A percentile compares a stretch with the other conserved stretches of the same genome.
These are phyloP conservation scores for Falco naumanni DNA, from an alignment of 2,797 vertebrate genomes.

Conservation along the genomic window DNA sequence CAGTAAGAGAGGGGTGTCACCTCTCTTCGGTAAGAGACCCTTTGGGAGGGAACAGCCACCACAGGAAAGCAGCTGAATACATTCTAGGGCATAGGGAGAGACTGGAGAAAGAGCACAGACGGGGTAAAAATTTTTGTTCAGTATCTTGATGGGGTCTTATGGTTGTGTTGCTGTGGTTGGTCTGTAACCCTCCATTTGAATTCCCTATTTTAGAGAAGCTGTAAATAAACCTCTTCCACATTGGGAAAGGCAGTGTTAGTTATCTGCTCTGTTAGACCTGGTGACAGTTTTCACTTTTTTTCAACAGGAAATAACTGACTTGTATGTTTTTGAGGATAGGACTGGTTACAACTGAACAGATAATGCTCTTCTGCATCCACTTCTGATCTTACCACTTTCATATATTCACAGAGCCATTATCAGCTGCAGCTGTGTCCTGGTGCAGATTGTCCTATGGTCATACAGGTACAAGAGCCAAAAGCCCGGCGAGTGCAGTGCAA, in stretches of 20 bases:
- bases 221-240: not conserved
- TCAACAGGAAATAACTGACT: not conserved
- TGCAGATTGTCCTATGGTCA: constrained; percentile 97
- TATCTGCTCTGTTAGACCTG: not conserved
- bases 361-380: not conserved
- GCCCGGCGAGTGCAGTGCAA: constrained; percentile 96
- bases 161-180: not conserved
- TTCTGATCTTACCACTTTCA: constrained; percentile 15
- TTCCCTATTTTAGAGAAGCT: not conserved
- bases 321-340: not conserved
- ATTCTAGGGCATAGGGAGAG: not conserved
- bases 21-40: not conserved
- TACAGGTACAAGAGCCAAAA: constrained; percentile 96
- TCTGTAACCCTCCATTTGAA: not conserved
- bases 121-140: not conserved
- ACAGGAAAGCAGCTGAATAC: not conserved
- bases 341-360: not conserved
- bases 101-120: not conserved
- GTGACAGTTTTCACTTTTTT: not conserved
- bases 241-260: too few species aligned
- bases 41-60: not conserved
- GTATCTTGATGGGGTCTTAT: not conserved
- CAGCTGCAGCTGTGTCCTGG: constrained; percentile 98
- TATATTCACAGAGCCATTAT: constrained; percentile 90
- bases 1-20: not conserved